These are phyloP conservation scores for Panagrolaimus sp. DNA, from an alignment of 1,140 invertebrate genomes.

Conservation along the genomic window DNA sequence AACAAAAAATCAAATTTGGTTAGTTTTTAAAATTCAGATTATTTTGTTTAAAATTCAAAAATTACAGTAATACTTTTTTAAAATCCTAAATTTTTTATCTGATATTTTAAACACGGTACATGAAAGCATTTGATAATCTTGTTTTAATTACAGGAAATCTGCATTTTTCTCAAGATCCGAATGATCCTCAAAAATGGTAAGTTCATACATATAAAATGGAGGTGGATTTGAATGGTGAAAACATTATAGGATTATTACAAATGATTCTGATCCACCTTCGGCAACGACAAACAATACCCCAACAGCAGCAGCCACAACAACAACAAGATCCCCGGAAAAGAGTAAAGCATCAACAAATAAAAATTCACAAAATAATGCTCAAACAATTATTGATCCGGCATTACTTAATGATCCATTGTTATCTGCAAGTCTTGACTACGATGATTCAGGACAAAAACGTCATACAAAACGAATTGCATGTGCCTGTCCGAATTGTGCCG, in stretches of 20 bases:
- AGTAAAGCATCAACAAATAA: conserved; percentile 10
- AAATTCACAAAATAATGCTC: neutral
- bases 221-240: too few species aligned
- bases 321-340: neutral
- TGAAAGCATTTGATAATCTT: conserved; percentile 3
- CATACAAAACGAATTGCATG: conserved; percentile 54
- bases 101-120: neutral
- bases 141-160: conserved; percentile 48
- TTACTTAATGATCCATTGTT: conserved; percentile 21
- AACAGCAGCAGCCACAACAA: neutral
- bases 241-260: conserved; percentile 58
- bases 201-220: too few species aligned
- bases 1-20: conserved; percentile 58
- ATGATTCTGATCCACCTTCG: conserved; percentile 28
- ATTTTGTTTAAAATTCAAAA: too few species aligned
- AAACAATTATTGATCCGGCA: conserved; percentile 22
- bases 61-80: too few species aligned
- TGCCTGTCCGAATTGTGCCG: conserved; percentile 56
- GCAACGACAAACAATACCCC: neutral
- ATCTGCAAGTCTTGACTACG: conserved; percentile 4
- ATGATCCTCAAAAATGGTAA: conserved; percentile 59
- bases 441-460: conserved; percentile 15
- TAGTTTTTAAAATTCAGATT: too few species aligned
- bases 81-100: too few species aligned
- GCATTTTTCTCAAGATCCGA: conserved; percentile 58